Evolutionary conservation across 2,113 vertebrate genomes (phyloP), one percentile per base, ranked within the genome.

Genomic region (Channa maculata): DNA sequence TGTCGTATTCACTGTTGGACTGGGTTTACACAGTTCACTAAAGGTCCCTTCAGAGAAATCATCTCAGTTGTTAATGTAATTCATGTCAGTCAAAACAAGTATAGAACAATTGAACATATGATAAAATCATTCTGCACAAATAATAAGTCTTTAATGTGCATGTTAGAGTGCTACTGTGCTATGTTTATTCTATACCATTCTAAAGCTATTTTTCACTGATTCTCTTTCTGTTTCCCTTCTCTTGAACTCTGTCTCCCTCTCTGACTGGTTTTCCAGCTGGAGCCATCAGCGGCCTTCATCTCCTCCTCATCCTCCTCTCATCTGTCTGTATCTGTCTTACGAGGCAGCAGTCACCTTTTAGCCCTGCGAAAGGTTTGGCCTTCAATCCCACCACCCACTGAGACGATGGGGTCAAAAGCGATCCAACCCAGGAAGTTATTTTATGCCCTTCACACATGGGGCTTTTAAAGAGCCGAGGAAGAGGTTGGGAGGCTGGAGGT

Each of bases 231-330:
- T 6, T 10, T 6, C 75, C 45, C 15, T 1, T 43, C 33, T 58
- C n/a, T 12, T 75, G 48, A 53, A 59, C 45, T 71, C 44, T 0
- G 53, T 63, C 65, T 39, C 51, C 58, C 34, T 55, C 41, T 54
- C 71, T 90, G 85, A 91, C 80, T 71, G 61, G 45, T 89, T 91
- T 87, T 75, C 86, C 89, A 92, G 76, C 86, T 92, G 90, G 87
- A 57, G 43, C 54, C 44, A 33, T 80, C 77, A 72, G 15, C 71
- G 48, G 24, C 66, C 84, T 48, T 53, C 59, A 38, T 65, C 66
- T 68, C 64, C 36, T 72, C 71, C 61, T 52, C 54, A 50, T 67
- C 41, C 81, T 66, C 63, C 48, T 73, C 79, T 89, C 90, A 89
- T 91, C 84, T 90, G 82, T 88, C 79, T 39, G 24, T 48, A 70